Evolutionary conservation across 2,797 vertebrate genomes (phyloP).

Genomic region (Scomberomorus guttatus): DNA sequence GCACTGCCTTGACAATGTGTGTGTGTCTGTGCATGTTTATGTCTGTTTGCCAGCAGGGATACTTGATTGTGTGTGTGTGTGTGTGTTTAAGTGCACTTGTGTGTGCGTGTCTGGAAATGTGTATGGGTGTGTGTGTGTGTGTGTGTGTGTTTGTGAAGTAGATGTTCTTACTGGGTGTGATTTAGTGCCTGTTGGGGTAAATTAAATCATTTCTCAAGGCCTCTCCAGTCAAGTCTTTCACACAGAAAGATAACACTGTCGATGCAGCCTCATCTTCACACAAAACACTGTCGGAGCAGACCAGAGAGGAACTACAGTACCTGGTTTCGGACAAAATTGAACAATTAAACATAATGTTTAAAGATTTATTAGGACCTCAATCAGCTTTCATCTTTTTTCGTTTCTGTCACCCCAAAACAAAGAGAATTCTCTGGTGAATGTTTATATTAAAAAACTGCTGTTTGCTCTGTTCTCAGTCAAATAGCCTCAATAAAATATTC

Average conservation of each 20-base stretch:
- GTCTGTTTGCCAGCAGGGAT: background rate
- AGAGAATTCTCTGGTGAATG: background rate
- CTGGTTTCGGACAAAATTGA: background rate
- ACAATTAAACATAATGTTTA: background rate
- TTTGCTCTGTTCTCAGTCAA: background rate
- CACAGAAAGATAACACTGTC: slow-evolving; percentile 70
- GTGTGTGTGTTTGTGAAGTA: slow-evolving; percentile 20
- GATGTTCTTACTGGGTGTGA: slow-evolving; percentile 54
- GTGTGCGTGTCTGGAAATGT: background rate
- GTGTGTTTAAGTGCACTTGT: background rate
- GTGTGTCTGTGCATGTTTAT: slow-evolving; percentile 24
- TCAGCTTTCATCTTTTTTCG: background rate
- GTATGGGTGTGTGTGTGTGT: slow-evolving; percentile 24
- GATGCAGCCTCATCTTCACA: slow-evolving; percentile 44
- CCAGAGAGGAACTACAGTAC: background rate
- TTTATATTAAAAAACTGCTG: background rate
- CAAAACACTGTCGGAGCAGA: slow-evolving; percentile 18
- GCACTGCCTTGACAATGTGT: slow-evolving; percentile 26
- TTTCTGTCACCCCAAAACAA: background rate
- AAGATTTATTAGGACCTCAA: background rate
- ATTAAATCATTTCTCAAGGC: slow-evolving; percentile 81
- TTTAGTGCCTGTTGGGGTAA: slow-evolving; percentile 69
- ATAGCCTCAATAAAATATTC: background rate
- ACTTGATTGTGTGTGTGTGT: slow-evolving; percentile 32
- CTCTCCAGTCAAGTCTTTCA: slow-evolving; percentile 69